Percentiles rank a stretch among this genome's conserved stretches.
These are phyloP conservation scores for Balanococcus diminutus DNA, from an alignment of 2,888 invertebrate species.

Conservation along the genomic window DNA sequence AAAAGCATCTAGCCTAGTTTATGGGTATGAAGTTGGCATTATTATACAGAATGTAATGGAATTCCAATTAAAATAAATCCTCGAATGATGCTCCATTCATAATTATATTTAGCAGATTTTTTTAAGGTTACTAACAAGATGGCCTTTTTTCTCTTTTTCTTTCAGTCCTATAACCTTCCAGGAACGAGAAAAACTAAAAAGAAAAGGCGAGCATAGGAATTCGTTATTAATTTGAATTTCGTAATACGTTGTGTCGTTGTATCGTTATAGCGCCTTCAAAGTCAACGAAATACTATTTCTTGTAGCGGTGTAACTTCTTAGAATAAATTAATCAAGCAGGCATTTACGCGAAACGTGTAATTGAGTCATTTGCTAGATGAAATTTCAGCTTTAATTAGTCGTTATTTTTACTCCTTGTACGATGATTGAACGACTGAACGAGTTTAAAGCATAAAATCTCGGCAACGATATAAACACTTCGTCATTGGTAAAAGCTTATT, in stretches of 20 bases:
- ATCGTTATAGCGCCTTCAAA: background rate
- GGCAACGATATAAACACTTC: background rate
- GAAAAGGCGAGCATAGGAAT: background rate
- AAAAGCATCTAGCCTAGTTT: background rate
- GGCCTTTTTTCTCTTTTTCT: background rate
- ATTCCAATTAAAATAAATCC: constrained; percentile 35
- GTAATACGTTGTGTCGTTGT: background rate
- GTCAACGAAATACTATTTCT: background rate
- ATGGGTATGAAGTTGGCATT: background rate
- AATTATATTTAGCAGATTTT: background rate
- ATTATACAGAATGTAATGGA: background rate
- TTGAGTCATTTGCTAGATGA: background rate
- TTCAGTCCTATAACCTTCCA: background rate
- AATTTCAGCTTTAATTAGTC: background rate
- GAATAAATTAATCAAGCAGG: background rate
- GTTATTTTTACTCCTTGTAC: background rate
- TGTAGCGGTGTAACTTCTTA: background rate
- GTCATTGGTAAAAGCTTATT: background rate
- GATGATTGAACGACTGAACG: no score
- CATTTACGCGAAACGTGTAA: background rate
- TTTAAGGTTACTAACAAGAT: background rate
- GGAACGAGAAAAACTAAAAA: background rate
- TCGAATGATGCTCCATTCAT: background rate
- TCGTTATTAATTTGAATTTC: constrained; percentile 3
- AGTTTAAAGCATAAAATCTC: background rate